Percentiles rank a stretch among this genome's conserved stretches.
Conservation (phyloP, 1,140 invertebrate species). For the Melitaea cinxia region DNA sequence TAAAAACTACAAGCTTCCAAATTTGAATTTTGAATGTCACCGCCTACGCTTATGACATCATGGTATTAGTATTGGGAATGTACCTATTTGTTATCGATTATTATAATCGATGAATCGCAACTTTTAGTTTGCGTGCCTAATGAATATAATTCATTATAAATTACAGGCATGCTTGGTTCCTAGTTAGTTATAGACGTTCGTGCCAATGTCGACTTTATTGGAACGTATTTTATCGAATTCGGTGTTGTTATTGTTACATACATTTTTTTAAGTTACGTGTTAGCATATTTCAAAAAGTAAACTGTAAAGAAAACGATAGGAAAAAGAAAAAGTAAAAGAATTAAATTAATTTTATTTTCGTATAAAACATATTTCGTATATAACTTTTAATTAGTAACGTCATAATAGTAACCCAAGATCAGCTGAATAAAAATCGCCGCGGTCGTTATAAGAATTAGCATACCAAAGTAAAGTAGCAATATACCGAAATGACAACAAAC, state of each 20-base stretch:
- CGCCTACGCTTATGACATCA: neutral
- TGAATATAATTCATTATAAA: conserved; percentile 67
- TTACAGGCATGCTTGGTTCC: conserved; percentile 67
- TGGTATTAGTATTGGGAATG: neutral
- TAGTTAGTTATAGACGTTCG: conserved; percentile 63
- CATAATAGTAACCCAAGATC: neutral
- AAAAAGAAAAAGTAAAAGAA: too few relatives aligned
- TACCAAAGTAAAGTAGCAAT: conserved; percentile 31
- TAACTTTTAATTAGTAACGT: conserved; percentile 3
- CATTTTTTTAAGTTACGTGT: neutral
- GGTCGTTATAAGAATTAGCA: conserved; percentile 20
- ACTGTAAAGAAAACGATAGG: too few relatives aligned
- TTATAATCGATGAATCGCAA: conserved; percentile 46
- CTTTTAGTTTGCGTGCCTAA: conserved; percentile 62
- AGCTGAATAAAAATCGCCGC: neutral
- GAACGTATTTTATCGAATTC: neutral
- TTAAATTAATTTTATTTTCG: neutral
- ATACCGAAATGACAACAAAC: conserved; percentile 33
- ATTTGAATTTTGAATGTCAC: conserved; percentile 7
- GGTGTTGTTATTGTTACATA: conserved; percentile 3
- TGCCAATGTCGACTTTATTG: conserved; percentile 36
- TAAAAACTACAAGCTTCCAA: conserved; percentile 2
- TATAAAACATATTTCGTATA: too few relatives aligned
- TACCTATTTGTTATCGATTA: conserved; percentile 44
- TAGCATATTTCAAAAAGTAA: neutral